Conservation (phyloP, 64 coral and sea anemone species). For the Porites lutea region DNA sequence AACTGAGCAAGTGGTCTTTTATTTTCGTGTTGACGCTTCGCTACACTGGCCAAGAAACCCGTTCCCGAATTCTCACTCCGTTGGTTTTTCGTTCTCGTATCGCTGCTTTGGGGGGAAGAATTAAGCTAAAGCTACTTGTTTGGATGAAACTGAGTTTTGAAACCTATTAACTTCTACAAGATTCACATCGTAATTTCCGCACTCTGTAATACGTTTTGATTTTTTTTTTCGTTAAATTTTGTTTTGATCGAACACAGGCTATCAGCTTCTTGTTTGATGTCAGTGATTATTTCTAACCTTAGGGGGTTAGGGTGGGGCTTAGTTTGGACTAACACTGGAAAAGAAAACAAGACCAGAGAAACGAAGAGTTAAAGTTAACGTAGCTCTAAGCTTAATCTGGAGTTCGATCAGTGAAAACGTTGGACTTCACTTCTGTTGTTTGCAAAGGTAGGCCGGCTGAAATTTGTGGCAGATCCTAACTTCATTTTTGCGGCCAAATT, state of each 20-base stretch:
- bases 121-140: neutral
- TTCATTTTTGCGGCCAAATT: too few relatives aligned
- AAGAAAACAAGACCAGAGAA: neutral
- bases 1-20: conserved; percentile 38
- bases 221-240: neutral
- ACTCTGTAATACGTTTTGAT: neutral
- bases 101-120: neutral
- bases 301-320: neutral
- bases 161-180: neutral
- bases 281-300: neutral
- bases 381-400: neutral
- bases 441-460: too few relatives aligned
- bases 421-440: too few relatives aligned
- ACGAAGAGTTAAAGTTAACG: conserved; percentile 11
- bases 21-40: conserved; percentile 15
- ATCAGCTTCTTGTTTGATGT: neutral
- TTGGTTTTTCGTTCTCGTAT: conserved; percentile 13
- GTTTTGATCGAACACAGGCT: too few relatives aligned
- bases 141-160: neutral
- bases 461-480: too few relatives aligned
- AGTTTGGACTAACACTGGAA: neutral
- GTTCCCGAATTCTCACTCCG: conserved; percentile 44
- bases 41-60: neutral
- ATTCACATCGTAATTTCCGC: neutral
- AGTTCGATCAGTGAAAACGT: too few relatives aligned